A percentile compares a stretch with the other conserved stretches of the same genome.
phyloP scores from a whole-genome alignment of 2,797 vertebrate genomes.

The Falco rusticolus region DNA sequence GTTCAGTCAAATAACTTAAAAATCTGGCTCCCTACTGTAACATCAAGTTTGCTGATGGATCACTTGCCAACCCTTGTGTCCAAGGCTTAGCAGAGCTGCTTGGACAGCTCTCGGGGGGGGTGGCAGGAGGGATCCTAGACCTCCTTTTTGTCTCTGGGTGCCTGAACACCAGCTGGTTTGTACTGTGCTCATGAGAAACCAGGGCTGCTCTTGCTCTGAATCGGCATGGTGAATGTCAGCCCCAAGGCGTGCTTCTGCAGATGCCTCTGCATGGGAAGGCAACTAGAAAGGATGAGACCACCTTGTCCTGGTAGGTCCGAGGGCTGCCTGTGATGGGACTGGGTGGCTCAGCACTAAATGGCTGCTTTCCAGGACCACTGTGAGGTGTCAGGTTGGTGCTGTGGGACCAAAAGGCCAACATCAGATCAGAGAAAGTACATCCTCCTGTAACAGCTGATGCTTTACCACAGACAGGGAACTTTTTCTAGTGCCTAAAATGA shows the following conservation, averaged over 20 bases:
- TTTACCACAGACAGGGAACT: background rate
- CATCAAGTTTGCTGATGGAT: background rate
- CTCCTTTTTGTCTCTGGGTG: background rate
- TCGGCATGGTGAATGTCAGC: background rate
- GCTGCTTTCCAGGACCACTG: background rate
- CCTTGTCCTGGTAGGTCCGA: fast-evolving
- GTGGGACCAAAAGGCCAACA: background rate
- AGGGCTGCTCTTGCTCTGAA: background rate
- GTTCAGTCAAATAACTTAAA: background rate
- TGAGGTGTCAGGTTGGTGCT: background rate
- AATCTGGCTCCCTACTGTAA: background rate
- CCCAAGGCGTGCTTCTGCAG: fast-evolving
- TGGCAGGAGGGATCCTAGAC: too few relatives aligned
- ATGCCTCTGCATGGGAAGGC: background rate
- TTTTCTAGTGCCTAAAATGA: background rate
- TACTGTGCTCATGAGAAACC: background rate
- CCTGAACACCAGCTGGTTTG: background rate
- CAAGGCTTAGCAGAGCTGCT: background rate
- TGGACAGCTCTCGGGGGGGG: background rate
- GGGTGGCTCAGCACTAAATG: background rate
- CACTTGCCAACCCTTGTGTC: background rate
- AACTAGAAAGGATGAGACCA: background rate
- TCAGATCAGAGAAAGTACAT: background rate
- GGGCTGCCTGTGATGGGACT: background rate
- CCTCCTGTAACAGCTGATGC: background rate